Percentiles rank a stretch among this genome's conserved stretches.
Evolutionary conservation across 2,888 invertebrate species (phyloP).

Genomic region (Lasioglossum villosulum): DNA sequence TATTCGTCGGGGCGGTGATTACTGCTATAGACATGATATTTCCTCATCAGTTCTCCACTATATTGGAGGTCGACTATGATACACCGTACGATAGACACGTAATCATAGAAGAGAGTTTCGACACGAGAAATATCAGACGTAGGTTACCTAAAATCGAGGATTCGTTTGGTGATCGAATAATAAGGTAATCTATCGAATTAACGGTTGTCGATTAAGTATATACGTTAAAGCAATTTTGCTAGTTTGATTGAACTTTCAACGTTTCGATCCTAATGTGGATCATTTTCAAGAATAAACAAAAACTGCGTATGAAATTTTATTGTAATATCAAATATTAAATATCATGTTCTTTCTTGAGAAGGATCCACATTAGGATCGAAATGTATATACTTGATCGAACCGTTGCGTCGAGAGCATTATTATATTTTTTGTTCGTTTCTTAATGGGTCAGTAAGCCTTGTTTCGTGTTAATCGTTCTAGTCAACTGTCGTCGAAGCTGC

Average conservation of each 20-base stretch:
- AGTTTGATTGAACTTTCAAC: too few relatives aligned
- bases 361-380: too few relatives aligned
- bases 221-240: too few relatives aligned
- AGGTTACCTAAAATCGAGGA: constrained; percentile 80
- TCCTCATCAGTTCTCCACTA: constrained; percentile 96
- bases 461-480: constrained; percentile 62
- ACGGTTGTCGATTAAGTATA: background rate
- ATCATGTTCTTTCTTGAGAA: too few relatives aligned
- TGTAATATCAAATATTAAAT: too few relatives aligned
- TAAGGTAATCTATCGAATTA: constrained; percentile 73
- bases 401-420: too few relatives aligned
- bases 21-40: constrained; percentile 93
- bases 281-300: too few relatives aligned
- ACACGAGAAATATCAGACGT: constrained; percentile 84
- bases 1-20: constrained; percentile 92
- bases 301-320: too few relatives aligned
- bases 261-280: too few relatives aligned
- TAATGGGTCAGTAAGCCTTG: background rate
- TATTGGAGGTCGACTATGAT: constrained; percentile 96
- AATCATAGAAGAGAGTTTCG: constrained; percentile 94
- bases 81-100: constrained; percentile 97
- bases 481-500: constrained; percentile 80
- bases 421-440: too few relatives aligned
- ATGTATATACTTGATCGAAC: too few relatives aligned
- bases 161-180: constrained; percentile 79